Conservation (phyloP, 2,888 invertebrate genomes). For the Lithophane semibrunnea region DNA sequence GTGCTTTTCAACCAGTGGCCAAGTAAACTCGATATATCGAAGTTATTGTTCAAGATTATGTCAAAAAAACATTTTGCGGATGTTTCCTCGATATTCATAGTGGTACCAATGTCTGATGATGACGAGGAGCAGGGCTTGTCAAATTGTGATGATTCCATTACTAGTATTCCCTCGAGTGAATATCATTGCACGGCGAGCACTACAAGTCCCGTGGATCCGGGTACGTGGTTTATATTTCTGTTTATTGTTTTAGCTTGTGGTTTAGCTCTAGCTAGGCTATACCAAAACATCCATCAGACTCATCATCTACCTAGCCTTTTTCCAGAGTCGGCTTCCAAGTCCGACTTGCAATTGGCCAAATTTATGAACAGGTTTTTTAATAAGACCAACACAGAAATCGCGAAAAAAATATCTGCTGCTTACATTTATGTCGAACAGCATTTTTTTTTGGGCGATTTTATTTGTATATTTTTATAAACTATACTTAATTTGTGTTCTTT, state of each 20-base stretch:
- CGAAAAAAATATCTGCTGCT: not conserved
- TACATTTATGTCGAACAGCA: no score
- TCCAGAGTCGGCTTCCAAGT: not conserved
- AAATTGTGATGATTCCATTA: not conserved
- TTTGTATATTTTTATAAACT: not conserved
- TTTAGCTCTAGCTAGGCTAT: not conserved
- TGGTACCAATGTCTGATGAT: conserved; percentile 71
- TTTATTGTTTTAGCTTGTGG: not conserved
- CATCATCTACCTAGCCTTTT: no score
- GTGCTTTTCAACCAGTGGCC: conserved; percentile 64
- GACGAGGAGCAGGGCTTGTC: conserved; percentile 22
- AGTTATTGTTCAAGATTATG: conserved; percentile 68
- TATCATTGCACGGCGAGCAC: not conserved
- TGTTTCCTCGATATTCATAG: conserved; percentile 73
- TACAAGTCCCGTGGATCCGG: not conserved
- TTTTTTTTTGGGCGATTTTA: not conserved
- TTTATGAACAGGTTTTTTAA: not conserved
- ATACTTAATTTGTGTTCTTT: no score
- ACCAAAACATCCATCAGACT: not conserved
- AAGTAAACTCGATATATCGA: conserved; percentile 63
- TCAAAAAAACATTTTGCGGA: conserved; percentile 58
- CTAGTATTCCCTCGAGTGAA: conserved; percentile 11
- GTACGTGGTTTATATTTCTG: conserved; percentile 2
- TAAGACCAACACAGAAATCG: not conserved
- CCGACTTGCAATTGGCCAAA: not conserved